Evolutionary conservation across 2,797 vertebrate species (phyloP).

Genomic region (Urosaurus nigricauda): DNA sequence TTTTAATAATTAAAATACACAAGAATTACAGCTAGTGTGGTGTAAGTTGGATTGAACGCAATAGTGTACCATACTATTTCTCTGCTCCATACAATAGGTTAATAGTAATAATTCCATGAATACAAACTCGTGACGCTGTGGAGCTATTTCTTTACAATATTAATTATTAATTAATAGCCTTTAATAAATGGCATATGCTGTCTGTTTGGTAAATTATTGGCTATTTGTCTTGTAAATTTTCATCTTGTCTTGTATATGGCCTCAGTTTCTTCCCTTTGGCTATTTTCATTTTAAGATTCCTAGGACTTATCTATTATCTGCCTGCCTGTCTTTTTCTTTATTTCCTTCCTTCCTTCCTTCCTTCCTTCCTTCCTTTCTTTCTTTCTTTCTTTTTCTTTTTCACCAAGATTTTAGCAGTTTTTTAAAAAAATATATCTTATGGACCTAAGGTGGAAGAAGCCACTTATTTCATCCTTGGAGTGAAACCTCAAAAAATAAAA

Average conservation of each 20-base stretch:
- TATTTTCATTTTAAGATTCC: neutral
- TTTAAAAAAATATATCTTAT: neutral
- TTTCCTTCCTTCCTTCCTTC: no score
- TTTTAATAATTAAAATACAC: no score
- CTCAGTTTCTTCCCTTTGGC: neutral
- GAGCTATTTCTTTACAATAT: neutral
- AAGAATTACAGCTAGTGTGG: no score
- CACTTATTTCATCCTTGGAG: neutral
- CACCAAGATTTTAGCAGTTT: neutral
- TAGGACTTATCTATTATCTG: no score
- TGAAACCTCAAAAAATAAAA: neutral
- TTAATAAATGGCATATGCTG: neutral
- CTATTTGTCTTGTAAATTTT: neutral
- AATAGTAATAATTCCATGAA: neutral
- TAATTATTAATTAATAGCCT: neutral
- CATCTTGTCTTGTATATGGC: neutral
- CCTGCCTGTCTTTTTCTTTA: no score
- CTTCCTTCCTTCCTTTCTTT: no score
- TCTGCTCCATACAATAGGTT: no score
- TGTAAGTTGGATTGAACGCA: neutral
- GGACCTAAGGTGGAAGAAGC: neutral
- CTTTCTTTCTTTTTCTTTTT: neutral
- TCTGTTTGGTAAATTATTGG: neutral
- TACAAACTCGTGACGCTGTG: neutral
- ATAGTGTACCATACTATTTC: neutral